Evolutionary conservation across 1,140 invertebrate species (phyloP), one percentile per base, ranked within the genome.

Genomic region (Epicauta chinensis): DNA sequence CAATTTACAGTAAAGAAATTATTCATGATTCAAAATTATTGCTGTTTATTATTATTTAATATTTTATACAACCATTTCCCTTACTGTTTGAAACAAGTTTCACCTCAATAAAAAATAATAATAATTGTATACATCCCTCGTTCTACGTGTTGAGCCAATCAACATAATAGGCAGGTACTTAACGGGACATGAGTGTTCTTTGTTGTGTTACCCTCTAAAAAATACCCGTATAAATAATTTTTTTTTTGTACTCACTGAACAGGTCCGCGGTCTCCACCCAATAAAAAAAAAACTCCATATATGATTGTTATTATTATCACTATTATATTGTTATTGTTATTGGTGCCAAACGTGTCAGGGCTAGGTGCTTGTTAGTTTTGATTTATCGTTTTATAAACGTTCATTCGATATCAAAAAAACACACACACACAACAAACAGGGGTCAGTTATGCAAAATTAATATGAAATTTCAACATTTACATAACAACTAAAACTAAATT

Each of bases 81-180:
- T 3, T 5, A 23, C 23, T 23, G 7, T 23, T 23, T 23, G 23
- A 23, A 23, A 23, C 23, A 23, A 23, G 23, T 23, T 23, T 7
- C 7, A 23, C 23, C 4, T 23, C 23, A 3, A 7, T 23, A 23
- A 23, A 23, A 23, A 23, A 23, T n/a, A n/a, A n/a, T n/a, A n/a
- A n/a, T n/a, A 23, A 23, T 23, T 23, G 23, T 23, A 23, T 23
- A 23, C 23, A 23, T 23, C 23, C 23, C 23, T 2, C 4, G 23
- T 23, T 23, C 7, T 23, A 23, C 23, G 37, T 44, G 42, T 51
- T 37, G 39, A 47, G 34, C 50, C 47, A 51, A 55, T 55, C 40
- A 47, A 37, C 43, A 51, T 44, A 50, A 57, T 46, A 41, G 46
- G 47, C 45, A 57, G 51, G 55, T 54, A 57, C 49, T 57, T 57